Evolutionary conservation across 2,113 vertebrate genomes (phyloP), one percentile per base, ranked within the genome.

Genomic region (Myiopsitta monachus): DNA sequence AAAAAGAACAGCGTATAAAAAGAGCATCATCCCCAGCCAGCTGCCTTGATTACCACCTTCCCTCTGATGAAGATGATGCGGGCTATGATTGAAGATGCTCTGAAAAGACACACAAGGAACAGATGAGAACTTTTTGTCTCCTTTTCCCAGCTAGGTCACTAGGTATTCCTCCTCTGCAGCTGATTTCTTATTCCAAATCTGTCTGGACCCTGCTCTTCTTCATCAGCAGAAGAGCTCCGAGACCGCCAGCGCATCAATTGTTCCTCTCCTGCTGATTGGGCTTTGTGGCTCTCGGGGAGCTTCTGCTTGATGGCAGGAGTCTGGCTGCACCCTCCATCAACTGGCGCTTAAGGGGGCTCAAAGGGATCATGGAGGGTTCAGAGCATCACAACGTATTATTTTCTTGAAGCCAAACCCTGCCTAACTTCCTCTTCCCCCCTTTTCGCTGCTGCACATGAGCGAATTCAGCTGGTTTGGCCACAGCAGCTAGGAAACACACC

Each of bases 181-280:
- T 95, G 69, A 84, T 95, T 98, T 96, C 78, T 95, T 87, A 98
- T 97, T 97, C 97, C 63, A 18, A 13, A 59, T 85, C 83, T 83
- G 16, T 96, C 92, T 6, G 2, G 76, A 36, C 52, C 46, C 57
- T 30, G 63, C 95, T 97, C 96, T 91, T 95, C 95, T 95, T 98
- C 97, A 98, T 98, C 97, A 97, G 88, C 90, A 88, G 52, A 96
- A 94, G 97, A 96, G 97, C 90, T 91, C 90, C 0, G 62, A 78
- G 87, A 54, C 95, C 66, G 87, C 66, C 57, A 49, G 93, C 55
- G n/a, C 89, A 85, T 73, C 51, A 38, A 95, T 95, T 92, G 97
- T 92, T 97, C 96, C 95, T 97, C 97, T 98, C 85, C 91, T 86
- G 93, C 96, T 98, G 98, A 98, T 97, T 98, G 98, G 93, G 96